Evolutionary conservation across 2,888 invertebrate species (phyloP).

Genomic region (Uropetala carovei): DNA sequence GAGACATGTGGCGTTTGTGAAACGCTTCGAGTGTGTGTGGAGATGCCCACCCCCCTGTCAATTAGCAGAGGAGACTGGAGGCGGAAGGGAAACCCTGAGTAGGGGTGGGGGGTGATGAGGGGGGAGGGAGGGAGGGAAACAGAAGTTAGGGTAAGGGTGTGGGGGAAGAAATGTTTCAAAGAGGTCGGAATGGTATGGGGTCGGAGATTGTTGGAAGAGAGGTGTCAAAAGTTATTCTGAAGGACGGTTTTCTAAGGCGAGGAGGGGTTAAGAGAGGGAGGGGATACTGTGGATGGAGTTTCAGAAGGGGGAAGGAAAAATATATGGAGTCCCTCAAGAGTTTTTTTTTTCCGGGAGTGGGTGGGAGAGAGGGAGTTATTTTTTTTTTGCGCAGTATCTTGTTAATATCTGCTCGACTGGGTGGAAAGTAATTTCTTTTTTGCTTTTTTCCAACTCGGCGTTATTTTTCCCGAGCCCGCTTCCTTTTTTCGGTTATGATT

Average conservation of each 20-base stretch:
- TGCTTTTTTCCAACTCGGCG: background rate
- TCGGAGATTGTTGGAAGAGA: background rate
- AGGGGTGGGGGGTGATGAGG: background rate
- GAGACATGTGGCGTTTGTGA: constrained; percentile 54
- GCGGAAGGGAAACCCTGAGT: constrained; percentile 31
- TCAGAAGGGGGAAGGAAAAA: background rate
- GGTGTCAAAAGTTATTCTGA: constrained; percentile 19
- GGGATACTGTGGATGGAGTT: background rate
- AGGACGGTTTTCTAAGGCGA: background rate
- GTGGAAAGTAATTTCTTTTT: constrained; percentile 27
- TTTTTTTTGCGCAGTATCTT: constrained; percentile 56
- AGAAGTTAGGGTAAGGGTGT: background rate
- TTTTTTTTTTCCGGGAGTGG: constrained; percentile 12
- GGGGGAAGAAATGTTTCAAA: background rate
- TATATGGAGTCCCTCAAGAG: background rate
- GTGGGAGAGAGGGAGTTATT: background rate
- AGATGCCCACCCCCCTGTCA: constrained; percentile 56
- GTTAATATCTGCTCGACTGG: constrained; percentile 57
- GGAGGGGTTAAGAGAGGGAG: background rate
- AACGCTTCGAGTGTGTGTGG: constrained; percentile 53
- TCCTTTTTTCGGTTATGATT: background rate
- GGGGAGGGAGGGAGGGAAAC: background rate
- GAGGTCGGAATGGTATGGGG: background rate
- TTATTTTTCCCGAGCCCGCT: background rate
- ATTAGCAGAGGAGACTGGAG: constrained; percentile 52